Percentiles rank a stretch among this genome's conserved stretches.
phyloP scores from a whole-genome alignment of 2,113 vertebrate genomes.

The Caranx melampygus region DNA sequence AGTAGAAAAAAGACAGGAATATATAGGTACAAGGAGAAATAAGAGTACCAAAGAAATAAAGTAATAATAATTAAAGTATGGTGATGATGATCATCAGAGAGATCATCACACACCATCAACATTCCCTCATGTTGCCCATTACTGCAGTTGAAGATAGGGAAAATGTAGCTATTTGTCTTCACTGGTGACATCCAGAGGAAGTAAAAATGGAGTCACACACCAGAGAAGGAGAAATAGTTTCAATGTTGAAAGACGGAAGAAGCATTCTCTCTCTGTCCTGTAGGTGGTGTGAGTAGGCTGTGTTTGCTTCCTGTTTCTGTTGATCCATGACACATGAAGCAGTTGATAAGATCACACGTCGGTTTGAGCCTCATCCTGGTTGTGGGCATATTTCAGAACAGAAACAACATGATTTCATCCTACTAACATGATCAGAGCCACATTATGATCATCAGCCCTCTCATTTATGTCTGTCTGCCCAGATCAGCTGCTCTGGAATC shows the following conservation, averaged over 20 bases:
- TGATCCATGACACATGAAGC: not conserved
- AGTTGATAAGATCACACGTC: not conserved
- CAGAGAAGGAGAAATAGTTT: not conserved
- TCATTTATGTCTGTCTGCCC: not conserved
- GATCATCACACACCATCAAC: no score
- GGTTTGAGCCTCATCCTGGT: no score
- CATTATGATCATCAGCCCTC: no score
- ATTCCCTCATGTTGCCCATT: not conserved
- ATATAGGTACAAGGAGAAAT: no score
- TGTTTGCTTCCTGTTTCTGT: slow-evolving; percentile 1
- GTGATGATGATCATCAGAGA: no score
- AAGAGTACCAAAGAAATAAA: no score
- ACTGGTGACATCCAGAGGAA: not conserved
- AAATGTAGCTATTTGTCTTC: not conserved
- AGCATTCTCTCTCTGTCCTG: slow-evolving; percentile 12
- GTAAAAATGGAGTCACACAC: not conserved
- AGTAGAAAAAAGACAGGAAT: no score
- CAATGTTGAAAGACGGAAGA: not conserved
- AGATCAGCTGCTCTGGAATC: no score
- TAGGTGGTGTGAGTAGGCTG: slow-evolving; percentile 45
- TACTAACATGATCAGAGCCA: no score
- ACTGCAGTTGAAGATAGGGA: not conserved
- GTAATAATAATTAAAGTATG: no score
- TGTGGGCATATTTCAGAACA: no score
- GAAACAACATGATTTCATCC: no score